Percentiles rank a stretch among this genome's conserved stretches.
phyloP scores from a whole-genome alignment of 1,140 invertebrate genomes.

The Ericerus pela region DNA sequence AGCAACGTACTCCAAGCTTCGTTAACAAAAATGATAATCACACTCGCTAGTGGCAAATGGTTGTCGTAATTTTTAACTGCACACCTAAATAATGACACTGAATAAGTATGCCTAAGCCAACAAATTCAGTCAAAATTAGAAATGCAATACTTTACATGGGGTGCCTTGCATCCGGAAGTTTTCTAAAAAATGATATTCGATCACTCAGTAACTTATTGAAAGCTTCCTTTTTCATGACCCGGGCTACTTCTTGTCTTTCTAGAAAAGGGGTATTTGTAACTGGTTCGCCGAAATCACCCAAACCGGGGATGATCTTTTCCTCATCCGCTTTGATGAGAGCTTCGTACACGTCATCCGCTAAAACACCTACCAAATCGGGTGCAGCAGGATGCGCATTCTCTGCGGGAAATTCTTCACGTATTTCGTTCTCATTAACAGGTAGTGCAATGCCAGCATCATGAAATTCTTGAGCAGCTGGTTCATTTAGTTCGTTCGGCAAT shows the following conservation, averaged over 20 bases:
- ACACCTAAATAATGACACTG: neutral
- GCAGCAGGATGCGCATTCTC: neutral
- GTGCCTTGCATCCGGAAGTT: constrained; percentile 66
- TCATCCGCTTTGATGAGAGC: constrained; percentile 30
- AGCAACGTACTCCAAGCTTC: constrained; percentile 83
- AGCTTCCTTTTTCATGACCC: constrained; percentile 61
- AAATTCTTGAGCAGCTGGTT: neutral
- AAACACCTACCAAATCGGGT: neutral
- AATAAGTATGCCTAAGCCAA: too few relatives aligned
- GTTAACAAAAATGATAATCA: constrained; percentile 87
- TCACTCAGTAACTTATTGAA: constrained; percentile 82
- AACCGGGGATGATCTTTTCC: constrained; percentile 36
- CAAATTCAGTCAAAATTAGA: neutral
- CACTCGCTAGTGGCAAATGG: constrained; percentile 49
- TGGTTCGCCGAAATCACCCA: constrained; percentile 56
- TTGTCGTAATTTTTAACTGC: constrained; percentile 32
- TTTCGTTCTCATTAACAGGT: neutral
- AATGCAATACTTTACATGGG: constrained; percentile 38
- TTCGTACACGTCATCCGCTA: constrained; percentile 15
- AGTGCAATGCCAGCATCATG: neutral
- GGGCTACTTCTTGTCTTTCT: constrained; percentile 45
- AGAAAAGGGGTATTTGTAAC: constrained; percentile 38
- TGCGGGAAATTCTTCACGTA: neutral
- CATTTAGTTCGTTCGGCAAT: neutral
- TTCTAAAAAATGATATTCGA: constrained; percentile 69